These are phyloP conservation scores for Paraplagusia blochii DNA, from an alignment of 2,113 vertebrate genomes.

Conservation along the genomic window DNA sequence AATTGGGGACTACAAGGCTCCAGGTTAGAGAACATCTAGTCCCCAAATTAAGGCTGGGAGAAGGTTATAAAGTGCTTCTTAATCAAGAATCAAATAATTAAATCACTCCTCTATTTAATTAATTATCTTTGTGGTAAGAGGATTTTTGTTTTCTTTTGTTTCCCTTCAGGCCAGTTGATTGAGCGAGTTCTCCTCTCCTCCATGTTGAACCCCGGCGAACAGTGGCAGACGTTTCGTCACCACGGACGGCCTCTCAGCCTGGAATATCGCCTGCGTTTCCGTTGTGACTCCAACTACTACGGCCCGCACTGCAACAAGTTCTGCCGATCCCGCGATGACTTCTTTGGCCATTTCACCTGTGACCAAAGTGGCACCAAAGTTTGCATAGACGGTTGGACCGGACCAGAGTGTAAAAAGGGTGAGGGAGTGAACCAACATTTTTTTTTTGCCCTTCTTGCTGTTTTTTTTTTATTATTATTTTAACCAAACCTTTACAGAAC, in stretches of 20 bases:
- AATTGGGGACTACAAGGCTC: too few species aligned
- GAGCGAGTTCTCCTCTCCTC: slow-evolving; percentile 78
- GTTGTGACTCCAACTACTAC: slow-evolving; percentile 77
- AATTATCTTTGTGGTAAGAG: too few species aligned
- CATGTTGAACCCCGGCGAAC: slow-evolving; percentile 79
- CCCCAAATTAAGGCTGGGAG: too few species aligned
- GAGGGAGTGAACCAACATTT: slow-evolving; percentile 10
- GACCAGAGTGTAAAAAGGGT: slow-evolving; percentile 69
- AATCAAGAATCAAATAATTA: too few species aligned
- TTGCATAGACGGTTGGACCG: slow-evolving; percentile 81
- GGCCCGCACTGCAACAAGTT: slow-evolving; percentile 79
- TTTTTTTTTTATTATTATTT: too few species aligned
- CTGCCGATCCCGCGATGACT: slow-evolving; percentile 74
- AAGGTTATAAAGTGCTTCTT: too few species aligned
- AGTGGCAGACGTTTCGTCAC: slow-evolving; percentile 74
- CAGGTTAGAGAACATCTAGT: too few species aligned
- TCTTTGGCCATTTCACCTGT: slow-evolving; percentile 81
- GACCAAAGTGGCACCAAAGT: slow-evolving; percentile 78
- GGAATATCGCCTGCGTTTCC: slow-evolving; percentile 80
- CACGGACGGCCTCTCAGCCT: slow-evolving; percentile 76
- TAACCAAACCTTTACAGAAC: too few species aligned
- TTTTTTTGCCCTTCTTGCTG: too few species aligned
- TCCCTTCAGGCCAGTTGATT: slow-evolving; percentile 76
- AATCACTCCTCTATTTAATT: too few species aligned
- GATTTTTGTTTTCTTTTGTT: too few species aligned